Conservation (phyloP, 2,113 vertebrate genomes). For the Sinocyclocheilus grahami region DNA sequence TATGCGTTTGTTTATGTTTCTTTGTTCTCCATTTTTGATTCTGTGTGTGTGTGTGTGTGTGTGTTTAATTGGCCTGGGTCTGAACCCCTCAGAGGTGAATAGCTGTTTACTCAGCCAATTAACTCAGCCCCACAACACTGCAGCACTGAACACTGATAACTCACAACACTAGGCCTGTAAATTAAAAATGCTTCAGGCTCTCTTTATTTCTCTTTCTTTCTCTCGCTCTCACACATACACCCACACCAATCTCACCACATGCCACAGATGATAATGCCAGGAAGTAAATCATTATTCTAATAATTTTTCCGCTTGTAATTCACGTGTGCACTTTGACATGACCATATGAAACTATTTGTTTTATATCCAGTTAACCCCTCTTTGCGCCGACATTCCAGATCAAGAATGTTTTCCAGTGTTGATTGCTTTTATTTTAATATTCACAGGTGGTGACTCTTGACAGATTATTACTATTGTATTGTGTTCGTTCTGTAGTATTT, state of each 20-base stretch:
- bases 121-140: slow-evolving; percentile 68
- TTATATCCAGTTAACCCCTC: slow-evolving; percentile 37
- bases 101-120: slow-evolving; percentile 75
- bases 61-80: slow-evolving; percentile 70
- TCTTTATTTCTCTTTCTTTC: slow-evolving; percentile 42
- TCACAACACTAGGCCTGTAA: slow-evolving; percentile 70
- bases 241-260: slow-evolving; percentile 46
- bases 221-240: neutral
- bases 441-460: neutral
- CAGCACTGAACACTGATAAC: slow-evolving; percentile 69
- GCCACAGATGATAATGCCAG: slow-evolving; percentile 36
- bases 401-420: neutral
- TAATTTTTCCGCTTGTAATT: slow-evolving; percentile 31
- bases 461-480: neutral
- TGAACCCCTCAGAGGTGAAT: slow-evolving; percentile 71
- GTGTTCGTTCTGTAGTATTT: neutral
- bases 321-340: slow-evolving; percentile 27
- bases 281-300: slow-evolving; percentile 44
- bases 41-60: slow-evolving; percentile 12
- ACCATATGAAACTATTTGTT: slow-evolving; percentile 10
- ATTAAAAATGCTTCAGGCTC: slow-evolving; percentile 76
- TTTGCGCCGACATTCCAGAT: neutral
- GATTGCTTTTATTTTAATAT: slow-evolving; percentile 18
- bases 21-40: slow-evolving; percentile 6
- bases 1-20: neutral